Base-by-base conservation (phyloP, 2,113 vertebrate species). In the Peromyscus maniculatus region DNA sequence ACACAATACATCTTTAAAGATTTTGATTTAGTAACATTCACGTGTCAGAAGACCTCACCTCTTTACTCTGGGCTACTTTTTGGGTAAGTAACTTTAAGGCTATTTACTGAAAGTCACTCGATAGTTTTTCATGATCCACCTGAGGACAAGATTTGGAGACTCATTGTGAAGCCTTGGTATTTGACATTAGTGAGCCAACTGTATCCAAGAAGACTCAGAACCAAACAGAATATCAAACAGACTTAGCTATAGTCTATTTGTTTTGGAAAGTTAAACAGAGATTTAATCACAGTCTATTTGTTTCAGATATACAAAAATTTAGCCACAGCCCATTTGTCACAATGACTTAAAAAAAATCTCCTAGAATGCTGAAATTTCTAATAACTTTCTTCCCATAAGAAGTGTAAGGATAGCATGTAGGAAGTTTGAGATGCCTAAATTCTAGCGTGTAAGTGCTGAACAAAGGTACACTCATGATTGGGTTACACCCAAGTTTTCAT, bases 131-230 rank as follows among this genome's bases (percentile, higher is more conserved):
- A 80, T 69, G 16, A 91, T 95, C 46, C 12, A 26, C 57, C 15
- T 59, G n/a, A 96, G n/a, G 92, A 80, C 1, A 83, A 7, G 19
- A 21, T 66, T 88, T 71, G 71, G 17, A 95, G 97, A 90, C 3
- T 71, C 71, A 75, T 71, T 92, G 31, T 71, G n/a, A 96, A 92
- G 74, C 33, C 33, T 2, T n/a, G 43, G 28, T 22, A 84, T 91
- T 96, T 97, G 91, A 89, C 43, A 75, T 92, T 64, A 64, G 22
- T 91, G 79, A 97, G n/a, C 87, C 87, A 87, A 84, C 74, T 66
- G 36, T 90, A 72, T 94, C 80, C 87, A 79, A 52, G 87, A 84
- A 88, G n/a, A 71, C 75, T 82, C 57, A 89, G n/a, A 92, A 80
- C 89, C 87, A 96, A 69, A 59, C 36, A 93, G 92, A 92, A 71